phyloP scores from a whole-genome alignment of 2,113 vertebrate species.

The Alexandromys fortis region DNA sequence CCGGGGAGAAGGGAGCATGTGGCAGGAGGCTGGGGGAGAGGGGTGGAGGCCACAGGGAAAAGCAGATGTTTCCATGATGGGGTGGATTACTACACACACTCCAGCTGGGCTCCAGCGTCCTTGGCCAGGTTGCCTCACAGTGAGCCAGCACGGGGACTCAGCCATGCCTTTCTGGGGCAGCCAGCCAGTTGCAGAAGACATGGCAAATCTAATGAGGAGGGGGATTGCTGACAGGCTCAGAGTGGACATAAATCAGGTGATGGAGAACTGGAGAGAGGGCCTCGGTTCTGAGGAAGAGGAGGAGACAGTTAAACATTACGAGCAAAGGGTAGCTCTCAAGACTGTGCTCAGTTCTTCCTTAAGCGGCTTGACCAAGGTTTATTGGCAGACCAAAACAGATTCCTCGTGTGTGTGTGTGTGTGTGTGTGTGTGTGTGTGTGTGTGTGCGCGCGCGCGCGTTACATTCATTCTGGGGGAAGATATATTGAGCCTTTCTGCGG shows the following conservation, averaged over 20 bases:
- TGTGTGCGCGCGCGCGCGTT: no score
- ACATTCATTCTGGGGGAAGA: no score
- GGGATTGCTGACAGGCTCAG: slow-evolving; percentile 19
- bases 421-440: no score
- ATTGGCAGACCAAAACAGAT: neutral
- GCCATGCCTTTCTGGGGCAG: neutral
- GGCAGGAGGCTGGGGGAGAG: fast-evolving
- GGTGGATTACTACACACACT: neutral
- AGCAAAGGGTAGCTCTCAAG: neutral
- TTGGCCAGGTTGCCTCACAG: neutral
- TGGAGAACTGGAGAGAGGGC: neutral
- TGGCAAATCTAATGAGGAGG: neutral
- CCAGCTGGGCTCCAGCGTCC: neutral
- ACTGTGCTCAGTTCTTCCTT: neutral
- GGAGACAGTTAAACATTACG: neutral
- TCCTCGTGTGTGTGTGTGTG: no score
- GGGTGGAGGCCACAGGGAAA: neutral
- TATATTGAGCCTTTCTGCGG: neutral
- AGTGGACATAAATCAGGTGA: neutral
- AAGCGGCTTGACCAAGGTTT: neutral
- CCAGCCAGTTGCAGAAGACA: neutral
- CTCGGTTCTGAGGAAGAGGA: neutral
- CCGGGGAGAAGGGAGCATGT: neutral
- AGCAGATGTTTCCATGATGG: neutral
- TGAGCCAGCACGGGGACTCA: neutral